A percentile compares a stretch with the other conserved stretches of the same genome.
Evolutionary conservation across 2,797 vertebrate species (phyloP).

Genomic region (Euthynnus affinis): DNA sequence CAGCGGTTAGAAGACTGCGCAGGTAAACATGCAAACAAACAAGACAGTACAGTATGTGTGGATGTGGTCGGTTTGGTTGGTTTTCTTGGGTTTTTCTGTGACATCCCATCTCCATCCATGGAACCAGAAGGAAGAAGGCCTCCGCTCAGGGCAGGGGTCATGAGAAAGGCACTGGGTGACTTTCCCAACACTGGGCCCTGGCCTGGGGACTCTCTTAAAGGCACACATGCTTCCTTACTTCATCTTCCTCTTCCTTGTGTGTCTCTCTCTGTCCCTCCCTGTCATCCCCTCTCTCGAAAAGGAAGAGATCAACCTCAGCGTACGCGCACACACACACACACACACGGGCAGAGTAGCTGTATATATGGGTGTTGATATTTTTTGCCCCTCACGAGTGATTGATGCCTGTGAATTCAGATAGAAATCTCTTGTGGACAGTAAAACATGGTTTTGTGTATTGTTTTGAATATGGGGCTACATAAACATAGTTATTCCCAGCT

Average conservation of each 20-base stretch:
- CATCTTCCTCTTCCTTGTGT: constrained; percentile 11
- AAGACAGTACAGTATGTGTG: background rate
- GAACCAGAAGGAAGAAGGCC: constrained; percentile 75
- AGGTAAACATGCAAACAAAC: background rate
- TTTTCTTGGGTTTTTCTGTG: constrained; percentile 46
- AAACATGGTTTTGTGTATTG: constrained; percentile 52
- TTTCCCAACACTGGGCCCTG: constrained; percentile 88
- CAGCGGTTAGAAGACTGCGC: background rate
- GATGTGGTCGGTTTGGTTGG: constrained; percentile 47
- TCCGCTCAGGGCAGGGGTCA: constrained; percentile 88
- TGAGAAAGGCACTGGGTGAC: constrained; percentile 91
- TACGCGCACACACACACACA: too few relatives aligned
- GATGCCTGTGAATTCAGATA: constrained; percentile 32
- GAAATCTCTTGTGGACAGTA: constrained; percentile 53
- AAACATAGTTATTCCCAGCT: constrained; percentile 62
- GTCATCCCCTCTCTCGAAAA: background rate
- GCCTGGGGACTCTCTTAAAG: constrained; percentile 80
- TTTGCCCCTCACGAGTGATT: constrained; percentile 31
- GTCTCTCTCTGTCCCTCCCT: constrained; percentile 22
- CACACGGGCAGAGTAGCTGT: constrained; percentile 15
- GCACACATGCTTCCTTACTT: constrained; percentile 52
- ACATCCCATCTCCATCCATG: constrained; percentile 64
- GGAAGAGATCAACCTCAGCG: constrained; percentile 13
- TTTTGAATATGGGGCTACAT: constrained; percentile 41
- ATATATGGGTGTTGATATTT: constrained; percentile 29